Evolutionary conservation across 2,888 invertebrate genomes (phyloP), one percentile per base, ranked within the genome.

Genomic region (Leptinotarsa juncta): DNA sequence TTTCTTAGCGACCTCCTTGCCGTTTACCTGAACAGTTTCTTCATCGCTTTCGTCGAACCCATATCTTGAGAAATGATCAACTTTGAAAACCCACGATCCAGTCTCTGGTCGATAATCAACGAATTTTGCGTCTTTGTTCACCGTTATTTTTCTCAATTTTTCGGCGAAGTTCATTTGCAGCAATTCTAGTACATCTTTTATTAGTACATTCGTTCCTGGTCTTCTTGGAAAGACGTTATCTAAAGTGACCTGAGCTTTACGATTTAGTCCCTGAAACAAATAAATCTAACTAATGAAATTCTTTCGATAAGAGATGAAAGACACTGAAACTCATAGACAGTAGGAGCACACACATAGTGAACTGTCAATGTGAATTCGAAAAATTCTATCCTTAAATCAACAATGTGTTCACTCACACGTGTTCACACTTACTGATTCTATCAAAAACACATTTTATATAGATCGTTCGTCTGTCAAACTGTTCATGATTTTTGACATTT

Each of bases 201-300:
- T 94, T 4, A 94, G 92, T 71, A 92, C 90, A 72, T 93, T 93
- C 71, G 93, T 92, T 0, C 94, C 93, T 89, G 96, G 97, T 87
- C 97, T 96, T 23, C 93, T 89, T 0, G 99, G 99, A 96, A 97
- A 99, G 2, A 98, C 95, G 80, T 96, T 91, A 87, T 99, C 97
- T 67, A 99, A 89, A 0, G 98, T 98, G 1, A 96, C 94, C 85
- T 97, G 94, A 2, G 98, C 98, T 62, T 93, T 93, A 16, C 96
- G 91, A 89, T 99, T 99, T 62, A 99, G 89, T 0, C 95, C 98
- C 80, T 84, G 72, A 55, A 80, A 79, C 42, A 42, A 42, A 42
- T 42, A 0, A 42, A 42, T 42, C 10, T 10, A 42, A 42, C 10
- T 2, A 12, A 42, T 42, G 10, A 42, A 42, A 42, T 42, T 42